These are phyloP conservation scores for Philaenus spumarius DNA, from an alignment of 1,140 invertebrate species.

Conservation along the genomic window DNA sequence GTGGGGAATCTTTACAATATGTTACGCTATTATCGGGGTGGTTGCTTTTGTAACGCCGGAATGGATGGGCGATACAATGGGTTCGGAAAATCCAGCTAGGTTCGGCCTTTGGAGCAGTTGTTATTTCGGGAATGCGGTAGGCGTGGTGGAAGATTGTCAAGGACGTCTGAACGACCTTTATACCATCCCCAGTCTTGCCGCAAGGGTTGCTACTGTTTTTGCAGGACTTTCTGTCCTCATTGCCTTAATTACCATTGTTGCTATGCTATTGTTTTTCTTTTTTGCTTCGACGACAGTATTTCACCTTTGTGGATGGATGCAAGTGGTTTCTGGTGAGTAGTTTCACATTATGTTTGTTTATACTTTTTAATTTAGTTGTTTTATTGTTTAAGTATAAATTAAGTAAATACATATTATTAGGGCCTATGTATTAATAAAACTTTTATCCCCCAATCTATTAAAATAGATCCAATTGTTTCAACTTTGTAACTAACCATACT, in stretches of 20 bases:
- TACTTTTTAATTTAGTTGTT: background rate
- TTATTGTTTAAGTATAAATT: conserved; percentile 8
- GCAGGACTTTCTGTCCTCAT: conserved; percentile 80
- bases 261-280: conserved; percentile 90
- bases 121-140: conserved; percentile 40
- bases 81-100: conserved; percentile 79
- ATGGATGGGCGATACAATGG: conserved; percentile 70
- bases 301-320: conserved; percentile 88
- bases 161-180: conserved; percentile 78
- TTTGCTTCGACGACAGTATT: conserved; percentile 90
- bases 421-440: too few species aligned
- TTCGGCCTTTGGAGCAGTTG: conserved; percentile 90
- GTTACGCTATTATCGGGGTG: conserved; percentile 91
- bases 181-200: conserved; percentile 72
- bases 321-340: conserved; percentile 81
- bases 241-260: conserved; percentile 75
- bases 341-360: background rate
- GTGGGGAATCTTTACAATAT: conserved; percentile 95
- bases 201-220: conserved; percentile 75
- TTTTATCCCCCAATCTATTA: too few species aligned
- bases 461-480: too few species aligned
- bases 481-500: too few species aligned
- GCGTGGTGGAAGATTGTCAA: conserved; percentile 60
- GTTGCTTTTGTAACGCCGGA: conserved; percentile 94
- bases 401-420: conserved; percentile 11